A percentile compares a stretch with the other conserved stretches of the same genome.
Evolutionary conservation across 2,797 vertebrate species (phyloP).

Genomic region (Dallia pectoralis): DNA sequence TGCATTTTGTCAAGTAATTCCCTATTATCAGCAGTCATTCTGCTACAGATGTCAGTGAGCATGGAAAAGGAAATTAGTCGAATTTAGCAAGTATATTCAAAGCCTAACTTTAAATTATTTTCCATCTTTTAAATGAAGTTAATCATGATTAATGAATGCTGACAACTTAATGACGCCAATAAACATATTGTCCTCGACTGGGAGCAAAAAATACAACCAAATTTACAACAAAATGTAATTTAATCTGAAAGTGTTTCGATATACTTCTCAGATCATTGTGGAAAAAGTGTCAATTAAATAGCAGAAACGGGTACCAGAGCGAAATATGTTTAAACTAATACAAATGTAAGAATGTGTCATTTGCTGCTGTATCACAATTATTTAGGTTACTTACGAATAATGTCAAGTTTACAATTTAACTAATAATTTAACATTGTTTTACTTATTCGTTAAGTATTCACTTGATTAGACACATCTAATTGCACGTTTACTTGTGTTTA

Average conservation of each 20-base stretch:
- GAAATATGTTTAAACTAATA: not conserved
- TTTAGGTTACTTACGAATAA: not conserved
- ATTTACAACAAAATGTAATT: not conserved
- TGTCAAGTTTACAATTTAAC: not conserved
- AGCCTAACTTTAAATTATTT: not conserved
- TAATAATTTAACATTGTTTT: not conserved
- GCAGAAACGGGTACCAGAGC: not conserved
- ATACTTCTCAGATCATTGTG: not conserved
- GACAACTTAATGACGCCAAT: not conserved
- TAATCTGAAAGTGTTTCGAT: not conserved
- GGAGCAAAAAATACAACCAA: not conserved
- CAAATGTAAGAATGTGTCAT: not conserved
- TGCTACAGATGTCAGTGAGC: not conserved
- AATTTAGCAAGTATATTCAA: constrained; percentile 5
- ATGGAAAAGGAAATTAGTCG: not conserved
- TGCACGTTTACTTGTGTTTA: too few relatives aligned
- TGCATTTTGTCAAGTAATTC: not conserved
- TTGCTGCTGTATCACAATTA: not conserved
- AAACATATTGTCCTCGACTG: not conserved
- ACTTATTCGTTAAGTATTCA: too few relatives aligned
- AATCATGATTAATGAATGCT: not conserved
- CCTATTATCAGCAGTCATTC: not conserved
- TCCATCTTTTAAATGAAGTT: not conserved
- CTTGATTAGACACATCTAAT: too few relatives aligned
- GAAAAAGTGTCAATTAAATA: not conserved